Percentiles rank a stretch among this genome's conserved stretches.
phyloP scores from a whole-genome alignment of 2,113 vertebrate species.

The Phalacrocorax carbo region DNA sequence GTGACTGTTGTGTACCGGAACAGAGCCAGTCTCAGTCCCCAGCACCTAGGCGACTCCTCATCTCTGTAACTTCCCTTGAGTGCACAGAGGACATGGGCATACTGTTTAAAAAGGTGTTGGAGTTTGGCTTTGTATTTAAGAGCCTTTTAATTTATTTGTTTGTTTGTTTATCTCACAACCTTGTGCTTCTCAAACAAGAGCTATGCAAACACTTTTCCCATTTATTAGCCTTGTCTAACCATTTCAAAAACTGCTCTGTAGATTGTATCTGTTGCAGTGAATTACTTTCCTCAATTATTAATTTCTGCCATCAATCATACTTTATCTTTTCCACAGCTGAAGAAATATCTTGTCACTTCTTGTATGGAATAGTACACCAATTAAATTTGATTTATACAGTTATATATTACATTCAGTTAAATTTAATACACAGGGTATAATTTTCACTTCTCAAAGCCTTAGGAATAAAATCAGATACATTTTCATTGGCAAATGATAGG shows the following conservation, averaged over 20 bases:
- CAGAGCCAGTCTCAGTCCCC: neutral
- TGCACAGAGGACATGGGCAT: rapidly evolving
- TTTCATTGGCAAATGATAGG: slow-evolving; percentile 31
- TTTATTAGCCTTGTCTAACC: neutral
- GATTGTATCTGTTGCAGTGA: neutral
- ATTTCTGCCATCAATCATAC: slow-evolving; percentile 61
- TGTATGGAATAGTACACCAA: slow-evolving; percentile 21
- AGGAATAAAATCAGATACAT: slow-evolving; percentile 21
- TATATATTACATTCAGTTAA: neutral
- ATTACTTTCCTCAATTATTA: slow-evolving; percentile 44
- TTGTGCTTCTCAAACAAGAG: neutral
- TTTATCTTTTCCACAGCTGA: slow-evolving; percentile 40
- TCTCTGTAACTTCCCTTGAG: neutral
- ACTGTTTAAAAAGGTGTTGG: neutral
- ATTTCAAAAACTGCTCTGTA: neutral
- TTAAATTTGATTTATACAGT: slow-evolving; percentile 50
- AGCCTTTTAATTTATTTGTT: neutral
- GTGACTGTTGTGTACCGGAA: neutral
- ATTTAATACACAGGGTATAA: slow-evolving; percentile 38
- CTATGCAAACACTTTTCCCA: neutral
- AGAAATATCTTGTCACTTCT: slow-evolving; percentile 55
- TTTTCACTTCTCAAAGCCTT: slow-evolving; percentile 24
- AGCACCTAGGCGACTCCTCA: rapidly evolving
- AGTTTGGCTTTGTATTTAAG: neutral
- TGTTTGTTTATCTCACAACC: neutral